Evolutionary conservation across 1,140 invertebrate genomes (phyloP).

Genomic region (Atta cephalotes): DNA sequence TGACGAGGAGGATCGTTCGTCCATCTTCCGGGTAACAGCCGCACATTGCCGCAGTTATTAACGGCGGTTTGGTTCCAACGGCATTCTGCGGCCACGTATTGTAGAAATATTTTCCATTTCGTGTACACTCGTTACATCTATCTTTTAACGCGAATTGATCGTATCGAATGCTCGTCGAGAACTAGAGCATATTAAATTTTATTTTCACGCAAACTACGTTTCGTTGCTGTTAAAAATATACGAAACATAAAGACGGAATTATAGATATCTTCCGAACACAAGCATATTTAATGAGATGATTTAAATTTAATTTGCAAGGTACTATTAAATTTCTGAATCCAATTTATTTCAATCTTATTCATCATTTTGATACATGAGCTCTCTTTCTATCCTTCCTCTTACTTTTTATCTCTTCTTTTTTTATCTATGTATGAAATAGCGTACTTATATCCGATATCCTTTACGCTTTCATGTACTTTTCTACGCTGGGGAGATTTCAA

Average conservation of each 20-base stretch:
- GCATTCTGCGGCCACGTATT: slow-evolving; percentile 31
- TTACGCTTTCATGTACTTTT: too few species aligned
- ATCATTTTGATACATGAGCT: too few species aligned
- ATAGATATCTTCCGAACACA: not conserved
- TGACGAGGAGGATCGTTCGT: slow-evolving; percentile 40
- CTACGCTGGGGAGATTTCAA: too few species aligned
- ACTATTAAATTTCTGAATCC: too few species aligned
- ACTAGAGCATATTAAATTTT: not conserved
- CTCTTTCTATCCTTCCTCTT: too few species aligned
- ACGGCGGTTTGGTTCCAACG: slow-evolving; percentile 43
- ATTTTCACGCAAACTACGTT: not conserved
- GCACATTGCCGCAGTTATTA: slow-evolving; percentile 51
- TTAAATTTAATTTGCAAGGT: too few species aligned
- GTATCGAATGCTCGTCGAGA: not conserved
- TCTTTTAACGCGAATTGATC: not conserved
- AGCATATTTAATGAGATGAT: not conserved
- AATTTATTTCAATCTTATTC: too few species aligned
- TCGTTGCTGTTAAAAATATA: not conserved
- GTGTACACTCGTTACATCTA: slow-evolving; percentile 19
- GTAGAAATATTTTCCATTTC: slow-evolving; percentile 53
- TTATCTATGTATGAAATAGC: too few species aligned
- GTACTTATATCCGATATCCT: too few species aligned
- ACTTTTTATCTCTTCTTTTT: too few species aligned
- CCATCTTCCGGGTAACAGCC: slow-evolving; percentile 34
- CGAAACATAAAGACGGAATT: not conserved